Percentiles rank a stretch among this genome's conserved stretches.
Evolutionary conservation across 2,888 invertebrate genomes (phyloP).

Genomic region (Autographa pulchrina): DNA sequence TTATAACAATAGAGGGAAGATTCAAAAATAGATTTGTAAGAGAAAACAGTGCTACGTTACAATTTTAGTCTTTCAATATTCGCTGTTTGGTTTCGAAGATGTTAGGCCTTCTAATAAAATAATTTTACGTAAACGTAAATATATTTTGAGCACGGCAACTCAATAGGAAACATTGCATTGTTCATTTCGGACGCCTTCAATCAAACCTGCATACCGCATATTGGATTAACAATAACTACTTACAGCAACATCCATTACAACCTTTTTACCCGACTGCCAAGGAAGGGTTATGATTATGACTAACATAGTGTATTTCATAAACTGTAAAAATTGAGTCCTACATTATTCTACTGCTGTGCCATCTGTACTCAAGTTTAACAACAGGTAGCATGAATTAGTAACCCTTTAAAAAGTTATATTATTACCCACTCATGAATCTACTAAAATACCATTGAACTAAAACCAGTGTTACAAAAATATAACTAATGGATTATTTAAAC

Average conservation of each 20-base stretch:
- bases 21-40: slow-evolving; percentile 72
- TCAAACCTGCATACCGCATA: not conserved
- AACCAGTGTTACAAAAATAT: not conserved
- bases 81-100: slow-evolving; percentile 68
- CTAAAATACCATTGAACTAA: slow-evolving; percentile 16
- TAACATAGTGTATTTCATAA: not conserved
- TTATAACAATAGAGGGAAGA: slow-evolving; percentile 63
- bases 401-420: not conserved
- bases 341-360: slow-evolving; percentile 16
- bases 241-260: slow-evolving; percentile 18
- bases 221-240: not conserved
- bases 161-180: not conserved
- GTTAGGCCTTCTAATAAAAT: slow-evolving; percentile 48
- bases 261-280: not conserved
- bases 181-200: not conserved
- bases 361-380: slow-evolving; percentile 7
- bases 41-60: slow-evolving; percentile 61
- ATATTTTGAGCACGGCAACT: slow-evolving; percentile 1
- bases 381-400: not conserved
- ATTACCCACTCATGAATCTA: not conserved
- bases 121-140: slow-evolving; percentile 5
- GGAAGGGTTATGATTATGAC: too few species aligned
- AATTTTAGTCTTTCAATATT: slow-evolving; percentile 70
- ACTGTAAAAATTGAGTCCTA: slow-evolving; percentile 11
- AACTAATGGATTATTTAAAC: slow-evolving; percentile 22